These are phyloP conservation scores for Agrochola circellaris DNA, from an alignment of 2,888 invertebrate species.

Conservation along the genomic window DNA sequence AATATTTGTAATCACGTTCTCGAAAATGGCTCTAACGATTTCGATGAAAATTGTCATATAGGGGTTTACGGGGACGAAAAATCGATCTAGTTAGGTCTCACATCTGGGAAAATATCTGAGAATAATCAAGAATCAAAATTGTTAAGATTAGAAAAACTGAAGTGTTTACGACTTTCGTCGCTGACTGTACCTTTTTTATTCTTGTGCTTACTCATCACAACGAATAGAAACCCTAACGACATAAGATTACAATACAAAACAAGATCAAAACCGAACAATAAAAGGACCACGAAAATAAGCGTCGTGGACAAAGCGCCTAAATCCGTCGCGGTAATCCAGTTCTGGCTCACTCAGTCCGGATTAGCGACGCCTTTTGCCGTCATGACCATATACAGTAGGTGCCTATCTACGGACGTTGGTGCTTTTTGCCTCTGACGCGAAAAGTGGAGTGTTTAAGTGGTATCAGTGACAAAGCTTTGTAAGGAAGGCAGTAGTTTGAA, in stretches of 20 bases:
- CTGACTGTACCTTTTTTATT: background rate
- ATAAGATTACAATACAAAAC: constrained; percentile 7
- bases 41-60: too few species aligned
- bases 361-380: constrained; percentile 59
- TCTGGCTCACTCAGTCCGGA: constrained; percentile 54
- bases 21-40: too few species aligned
- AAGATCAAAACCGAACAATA: constrained; percentile 33
- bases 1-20: too few species aligned
- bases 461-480: constrained; percentile 63
- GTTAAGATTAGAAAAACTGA: background rate
- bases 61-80: too few species aligned
- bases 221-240: background rate
- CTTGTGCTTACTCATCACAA: background rate
- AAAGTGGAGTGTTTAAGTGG: constrained; percentile 52
- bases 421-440: constrained; percentile 40
- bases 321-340: constrained; percentile 51
- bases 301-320: constrained; percentile 36
- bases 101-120: too few species aligned
- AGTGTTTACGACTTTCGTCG: background rate
- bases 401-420: constrained; percentile 4
- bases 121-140: too few species aligned
- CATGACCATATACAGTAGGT: constrained; percentile 18
- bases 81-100: too few species aligned
- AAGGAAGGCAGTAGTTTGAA: constrained; percentile 18
- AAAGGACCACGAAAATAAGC: constrained; percentile 15